Evolutionary conservation across 2,888 invertebrate species (phyloP).

Genomic region (Spisula solida): DNA sequence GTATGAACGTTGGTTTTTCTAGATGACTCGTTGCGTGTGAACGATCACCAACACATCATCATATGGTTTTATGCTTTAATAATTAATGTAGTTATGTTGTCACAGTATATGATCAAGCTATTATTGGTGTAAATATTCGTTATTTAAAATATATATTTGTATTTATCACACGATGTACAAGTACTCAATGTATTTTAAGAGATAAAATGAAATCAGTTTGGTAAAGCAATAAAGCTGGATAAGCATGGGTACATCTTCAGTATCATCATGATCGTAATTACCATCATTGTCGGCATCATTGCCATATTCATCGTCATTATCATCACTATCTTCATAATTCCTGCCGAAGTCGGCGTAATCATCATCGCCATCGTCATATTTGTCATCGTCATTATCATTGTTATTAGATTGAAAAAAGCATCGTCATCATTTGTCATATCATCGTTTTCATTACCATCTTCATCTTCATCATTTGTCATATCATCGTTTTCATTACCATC

Average conservation of each 20-base stretch:
- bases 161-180: neutral
- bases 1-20: neutral
- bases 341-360: too few relatives aligned
- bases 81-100: constrained; percentile 9
- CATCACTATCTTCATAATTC: neutral
- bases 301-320: neutral
- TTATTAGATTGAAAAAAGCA: too few relatives aligned
- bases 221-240: neutral
- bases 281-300: neutral
- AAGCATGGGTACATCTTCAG: neutral
- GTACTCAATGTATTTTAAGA: neutral
- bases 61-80: constrained; percentile 4
- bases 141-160: neutral
- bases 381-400: too few relatives aligned
- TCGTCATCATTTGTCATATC: too few relatives aligned
- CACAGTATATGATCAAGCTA: neutral
- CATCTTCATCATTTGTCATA: too few relatives aligned
- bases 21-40: constrained; percentile 1
- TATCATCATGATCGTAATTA: neutral
- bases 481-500: neutral
- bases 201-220: neutral
- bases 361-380: neutral
- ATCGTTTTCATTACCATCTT: neutral
- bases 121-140: neutral
- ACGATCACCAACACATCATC: constrained; percentile 7